phyloP scores from a whole-genome alignment of 2,888 invertebrate species.

The Netelia inedita region DNA sequence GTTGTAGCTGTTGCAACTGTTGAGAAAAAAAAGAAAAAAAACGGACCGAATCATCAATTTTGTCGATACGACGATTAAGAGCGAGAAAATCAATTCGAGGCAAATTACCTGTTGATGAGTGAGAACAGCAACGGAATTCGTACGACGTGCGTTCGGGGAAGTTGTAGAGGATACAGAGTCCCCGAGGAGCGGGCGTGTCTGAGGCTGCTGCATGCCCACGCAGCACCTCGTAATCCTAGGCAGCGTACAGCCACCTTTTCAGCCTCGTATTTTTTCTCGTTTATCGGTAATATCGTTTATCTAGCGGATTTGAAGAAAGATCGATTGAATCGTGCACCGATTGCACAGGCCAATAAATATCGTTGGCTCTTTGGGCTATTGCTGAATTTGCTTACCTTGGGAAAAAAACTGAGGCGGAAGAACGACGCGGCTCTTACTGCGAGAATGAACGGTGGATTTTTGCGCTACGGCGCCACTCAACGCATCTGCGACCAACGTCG shows the following conservation, averaged over 20 bases:
- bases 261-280: slow-evolving; percentile 71
- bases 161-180: slow-evolving; percentile 85
- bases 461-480: slow-evolving; percentile 85
- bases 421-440: slow-evolving; percentile 52
- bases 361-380: neutral
- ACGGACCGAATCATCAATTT: neutral
- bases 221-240: slow-evolving; percentile 85
- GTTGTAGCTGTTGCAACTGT: slow-evolving; percentile 83
- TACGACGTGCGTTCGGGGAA: slow-evolving; percentile 84
- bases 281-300: slow-evolving; percentile 41
- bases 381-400: slow-evolving; percentile 46
- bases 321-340: neutral
- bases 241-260: slow-evolving; percentile 84
- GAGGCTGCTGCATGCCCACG: slow-evolving; percentile 86
- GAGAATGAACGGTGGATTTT: slow-evolving; percentile 72
- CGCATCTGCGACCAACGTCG: slow-evolving; percentile 85
- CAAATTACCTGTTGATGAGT: slow-evolving; percentile 83
- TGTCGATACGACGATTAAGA: neutral
- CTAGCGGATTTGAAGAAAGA: neutral
- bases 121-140: slow-evolving; percentile 83
- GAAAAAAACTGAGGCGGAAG: slow-evolving; percentile 29
- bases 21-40: slow-evolving; percentile 49
- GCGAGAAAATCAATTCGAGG: neutral
- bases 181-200: slow-evolving; percentile 85
- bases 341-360: neutral